phyloP scores from a whole-genome alignment of 2,797 vertebrate species.

The Nasua narica region DNA sequence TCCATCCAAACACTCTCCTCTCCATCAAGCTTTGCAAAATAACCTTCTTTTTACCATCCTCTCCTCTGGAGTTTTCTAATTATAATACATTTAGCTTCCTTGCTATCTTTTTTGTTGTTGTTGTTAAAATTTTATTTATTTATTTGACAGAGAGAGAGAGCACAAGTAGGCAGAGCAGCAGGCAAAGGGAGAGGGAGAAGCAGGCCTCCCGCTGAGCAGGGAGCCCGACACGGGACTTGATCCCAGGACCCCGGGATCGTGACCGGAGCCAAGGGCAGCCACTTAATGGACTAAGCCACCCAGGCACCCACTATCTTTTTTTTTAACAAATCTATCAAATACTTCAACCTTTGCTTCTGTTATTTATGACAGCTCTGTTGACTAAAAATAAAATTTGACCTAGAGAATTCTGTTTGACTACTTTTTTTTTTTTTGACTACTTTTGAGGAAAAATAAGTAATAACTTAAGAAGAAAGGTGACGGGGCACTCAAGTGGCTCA shows the following conservation, averaged over 20 bases:
- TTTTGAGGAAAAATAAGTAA: slow-evolving; percentile 8
- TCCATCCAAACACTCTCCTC: neutral
- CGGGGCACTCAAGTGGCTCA: neutral
- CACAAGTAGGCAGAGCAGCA: too few relatives aligned
- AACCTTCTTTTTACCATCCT: neutral
- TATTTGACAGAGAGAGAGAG: too few relatives aligned
- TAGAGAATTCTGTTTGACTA: slow-evolving; percentile 1
- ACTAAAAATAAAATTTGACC: slow-evolving; percentile 42
- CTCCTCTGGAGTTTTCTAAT: neutral
- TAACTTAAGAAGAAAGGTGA: slow-evolving; percentile 41
- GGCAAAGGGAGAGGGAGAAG: too few relatives aligned
- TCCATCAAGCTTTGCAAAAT: neutral
- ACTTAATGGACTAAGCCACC: too few relatives aligned
- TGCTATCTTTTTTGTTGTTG: neutral
- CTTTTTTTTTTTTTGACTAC: slow-evolving; percentile 16
- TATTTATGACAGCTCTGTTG: slow-evolving; percentile 3
- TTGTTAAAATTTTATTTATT: too few relatives aligned
- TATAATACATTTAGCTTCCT: neutral
- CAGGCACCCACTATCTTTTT: neutral
- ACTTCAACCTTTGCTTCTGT: neutral
- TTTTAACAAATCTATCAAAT: slow-evolving; percentile 5
- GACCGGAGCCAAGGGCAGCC: too few relatives aligned
- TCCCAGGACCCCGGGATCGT: too few relatives aligned
- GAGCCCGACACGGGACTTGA: too few relatives aligned
- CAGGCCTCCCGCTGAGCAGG: too few relatives aligned